Conservation (phyloP, 2,888 invertebrate genomes). For the Tinea pellionella region DNA sequence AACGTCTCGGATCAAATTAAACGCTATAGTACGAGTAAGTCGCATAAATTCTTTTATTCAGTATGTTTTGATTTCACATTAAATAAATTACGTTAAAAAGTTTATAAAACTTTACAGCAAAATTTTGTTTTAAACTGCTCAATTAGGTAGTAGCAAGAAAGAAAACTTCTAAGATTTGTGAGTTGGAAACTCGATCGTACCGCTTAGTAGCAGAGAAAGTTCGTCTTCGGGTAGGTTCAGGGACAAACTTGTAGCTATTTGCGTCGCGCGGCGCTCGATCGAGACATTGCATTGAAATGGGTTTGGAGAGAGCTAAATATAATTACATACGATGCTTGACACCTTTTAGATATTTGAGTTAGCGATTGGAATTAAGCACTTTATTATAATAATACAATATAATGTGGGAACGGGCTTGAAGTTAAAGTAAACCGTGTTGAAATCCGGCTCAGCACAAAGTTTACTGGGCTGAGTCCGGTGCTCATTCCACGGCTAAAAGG, state of each 20-base stretch:
- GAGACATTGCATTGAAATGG: constrained; percentile 64
- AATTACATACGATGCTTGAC: constrained; percentile 19
- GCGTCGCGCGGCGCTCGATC: constrained; percentile 56
- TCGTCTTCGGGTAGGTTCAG: constrained; percentile 43
- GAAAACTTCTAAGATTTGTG: constrained; percentile 5
- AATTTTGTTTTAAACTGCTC: neutral
- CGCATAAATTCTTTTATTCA: no score
- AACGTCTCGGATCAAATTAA: no score
- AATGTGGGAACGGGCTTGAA: no score
- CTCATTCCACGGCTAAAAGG: neutral
- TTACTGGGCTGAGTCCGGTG: neutral
- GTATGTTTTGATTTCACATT: neutral
- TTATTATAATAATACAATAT: no score
- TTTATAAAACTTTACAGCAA: neutral
- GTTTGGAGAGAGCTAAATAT: constrained; percentile 50
- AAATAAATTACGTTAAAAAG: neutral
- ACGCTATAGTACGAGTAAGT: no score
- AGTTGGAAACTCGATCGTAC: neutral
- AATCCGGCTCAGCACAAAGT: neutral
- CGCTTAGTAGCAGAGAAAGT: constrained; percentile 1
- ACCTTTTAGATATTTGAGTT: neutral
- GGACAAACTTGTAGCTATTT: constrained; percentile 59
- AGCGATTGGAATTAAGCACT: no score
- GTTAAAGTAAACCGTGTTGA: neutral
- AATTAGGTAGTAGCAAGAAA: constrained; percentile 1